Evolutionary conservation across 2,888 invertebrate genomes (phyloP).

Genomic region (Unio delphinus): DNA sequence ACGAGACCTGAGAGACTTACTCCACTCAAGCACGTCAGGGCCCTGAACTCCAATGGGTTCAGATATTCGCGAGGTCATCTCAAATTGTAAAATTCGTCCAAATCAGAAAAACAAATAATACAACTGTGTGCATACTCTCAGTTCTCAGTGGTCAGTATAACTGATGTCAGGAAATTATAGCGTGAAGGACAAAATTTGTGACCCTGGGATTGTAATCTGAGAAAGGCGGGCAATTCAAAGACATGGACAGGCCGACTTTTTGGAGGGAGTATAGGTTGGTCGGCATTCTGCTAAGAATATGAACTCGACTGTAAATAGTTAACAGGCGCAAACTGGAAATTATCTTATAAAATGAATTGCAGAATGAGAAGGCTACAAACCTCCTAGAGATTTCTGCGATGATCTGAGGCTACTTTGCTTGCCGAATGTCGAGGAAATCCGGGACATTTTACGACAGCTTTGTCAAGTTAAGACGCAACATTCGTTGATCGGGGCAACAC

Average conservation of each 20-base stretch:
- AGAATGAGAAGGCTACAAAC: slow-evolving; percentile 19
- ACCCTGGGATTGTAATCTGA: too few species aligned
- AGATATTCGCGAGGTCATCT: slow-evolving; percentile 29
- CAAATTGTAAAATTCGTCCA: not conserved
- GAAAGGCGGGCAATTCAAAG: too few species aligned
- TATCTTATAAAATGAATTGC: too few species aligned
- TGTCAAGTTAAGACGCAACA: slow-evolving; percentile 50
- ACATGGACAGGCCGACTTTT: too few species aligned
- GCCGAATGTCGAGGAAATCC: slow-evolving; percentile 36
- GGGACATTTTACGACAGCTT: slow-evolving; percentile 17
- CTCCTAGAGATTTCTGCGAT: slow-evolving; percentile 33
- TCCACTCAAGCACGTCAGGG: slow-evolving; percentile 59
- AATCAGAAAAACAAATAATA: slow-evolving; percentile 1
- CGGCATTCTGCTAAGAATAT: too few species aligned
- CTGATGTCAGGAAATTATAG: too few species aligned
- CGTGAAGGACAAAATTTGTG: too few species aligned
- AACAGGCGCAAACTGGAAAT: not conserved
- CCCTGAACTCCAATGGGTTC: slow-evolving; percentile 50
- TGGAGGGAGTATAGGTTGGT: too few species aligned
- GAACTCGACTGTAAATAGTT: too few species aligned
- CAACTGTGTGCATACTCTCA: not conserved
- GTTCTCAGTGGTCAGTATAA: too few species aligned
- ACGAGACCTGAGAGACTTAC: slow-evolving; percentile 47
- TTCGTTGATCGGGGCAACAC: slow-evolving; percentile 51
- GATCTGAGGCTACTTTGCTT: slow-evolving; percentile 24